Percentiles rank a stretch among this genome's conserved stretches.
Conservation (phyloP, 2,888 invertebrate species). For the Caenorhabditis wallacei region DNA sequence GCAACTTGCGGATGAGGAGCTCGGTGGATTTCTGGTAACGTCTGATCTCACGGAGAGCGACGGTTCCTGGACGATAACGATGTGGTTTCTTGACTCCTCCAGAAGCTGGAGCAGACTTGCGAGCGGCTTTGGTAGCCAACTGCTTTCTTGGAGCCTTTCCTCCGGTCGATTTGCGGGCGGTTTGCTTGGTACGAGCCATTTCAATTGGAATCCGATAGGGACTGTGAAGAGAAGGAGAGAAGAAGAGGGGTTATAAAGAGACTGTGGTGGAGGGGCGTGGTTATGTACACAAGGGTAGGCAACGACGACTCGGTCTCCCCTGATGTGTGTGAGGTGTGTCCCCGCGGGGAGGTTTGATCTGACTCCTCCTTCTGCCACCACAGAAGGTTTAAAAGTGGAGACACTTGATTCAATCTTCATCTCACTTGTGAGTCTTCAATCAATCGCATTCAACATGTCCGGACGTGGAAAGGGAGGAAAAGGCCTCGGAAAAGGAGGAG, state of each 20-base stretch:
- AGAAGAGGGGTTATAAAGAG: not conserved
- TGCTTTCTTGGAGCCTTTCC: conserved; percentile 76
- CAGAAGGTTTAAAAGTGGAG: not conserved
- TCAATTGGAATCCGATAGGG: conserved; percentile 32
- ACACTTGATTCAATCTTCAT: not conserved
- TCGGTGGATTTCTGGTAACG: conserved; percentile 92
- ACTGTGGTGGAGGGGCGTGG: not conserved
- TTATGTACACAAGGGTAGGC: not conserved
- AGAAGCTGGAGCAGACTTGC: conserved; percentile 95
- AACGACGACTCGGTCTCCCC: no score
- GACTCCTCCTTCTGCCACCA: conserved; percentile 8
- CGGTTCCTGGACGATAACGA: conserved; percentile 96
- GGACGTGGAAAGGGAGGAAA: conserved; percentile 91
- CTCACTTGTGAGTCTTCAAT: conserved; percentile 37
- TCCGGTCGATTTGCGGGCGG: conserved; percentile 75
- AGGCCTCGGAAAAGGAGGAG: conserved; percentile 90
- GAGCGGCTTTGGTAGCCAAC: conserved; percentile 86
- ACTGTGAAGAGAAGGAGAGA: conserved; percentile 17
- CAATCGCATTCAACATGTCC: conserved; percentile 81
- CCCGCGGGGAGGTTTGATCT: conserved; percentile 2
- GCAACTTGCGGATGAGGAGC: conserved; percentile 84
- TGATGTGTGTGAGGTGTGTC: not conserved
- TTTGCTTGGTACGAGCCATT: conserved; percentile 77
- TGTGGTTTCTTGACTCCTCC: conserved; percentile 93
- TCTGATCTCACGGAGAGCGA: conserved; percentile 96